Evolutionary conservation across 2,113 vertebrate species (phyloP), one percentile per base, ranked within the genome.

Genomic region (Osmerus eperlanus): DNA sequence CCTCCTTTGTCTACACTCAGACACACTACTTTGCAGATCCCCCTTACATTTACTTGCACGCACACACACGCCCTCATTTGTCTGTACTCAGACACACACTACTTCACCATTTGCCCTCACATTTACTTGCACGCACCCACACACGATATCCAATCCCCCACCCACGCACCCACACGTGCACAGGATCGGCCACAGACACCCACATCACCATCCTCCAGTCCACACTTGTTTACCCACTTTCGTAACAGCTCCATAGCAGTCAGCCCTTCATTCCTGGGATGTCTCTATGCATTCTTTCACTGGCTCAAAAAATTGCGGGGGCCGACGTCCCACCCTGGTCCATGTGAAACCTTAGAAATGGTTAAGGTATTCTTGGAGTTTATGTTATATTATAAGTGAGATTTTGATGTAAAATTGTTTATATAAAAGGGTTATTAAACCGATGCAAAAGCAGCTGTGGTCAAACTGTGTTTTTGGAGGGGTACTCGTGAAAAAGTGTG

Each of bases 211-310:
- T 81, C 83, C 82, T 81, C 73, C 29, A 70, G 56, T 47, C 41
- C 41, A 47, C 41, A 47, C 76, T 77, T 87, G 84, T 89, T 91
- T 89, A 87, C 75, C 77, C 80, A 64, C 67, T 85, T 76, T 74
- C 86, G 87, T 87, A 71, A 28, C 84, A 77, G 67, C 71, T 80
- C 79, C 67, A 68, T 72, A 87, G 80, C 81, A 75, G 70, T 80
- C 82, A 75, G 73, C 71, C 78, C 79, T 68, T 75, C 81, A 85
- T 88, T 87, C 83, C 81, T 78, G 63, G 78, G 68, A 86, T 90
- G 90, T 83, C 79, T 82, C 19, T 19, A 0, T 74, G 59, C 78
- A 68, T 72, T 28, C 56, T 81, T 86, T 78, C 74, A 78, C 75
- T 65, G 71, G 70, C 11, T 85, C 78, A 82, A 70, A 84, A 56